A percentile compares a stretch with the other conserved stretches of the same genome.
phyloP scores from a whole-genome alignment of 2,888 invertebrate species.

The Vanessa cardui region DNA sequence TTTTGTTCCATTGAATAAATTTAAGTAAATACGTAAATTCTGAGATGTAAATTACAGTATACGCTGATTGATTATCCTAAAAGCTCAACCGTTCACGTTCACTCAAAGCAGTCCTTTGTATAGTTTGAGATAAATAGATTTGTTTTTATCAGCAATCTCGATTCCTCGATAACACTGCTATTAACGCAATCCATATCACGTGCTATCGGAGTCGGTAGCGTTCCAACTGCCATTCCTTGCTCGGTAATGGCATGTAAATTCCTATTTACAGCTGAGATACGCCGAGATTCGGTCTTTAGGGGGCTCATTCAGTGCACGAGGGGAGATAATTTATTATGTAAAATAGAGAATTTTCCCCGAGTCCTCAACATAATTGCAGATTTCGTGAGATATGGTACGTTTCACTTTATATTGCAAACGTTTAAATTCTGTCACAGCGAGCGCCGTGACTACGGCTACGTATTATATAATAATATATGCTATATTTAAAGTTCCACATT shows the following conservation, averaged over 20 bases:
- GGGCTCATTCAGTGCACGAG: constrained; percentile 19
- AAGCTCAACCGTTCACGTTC: too few species aligned
- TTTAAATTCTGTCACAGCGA: background rate
- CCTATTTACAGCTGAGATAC: constrained; percentile 48
- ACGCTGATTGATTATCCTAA: too few species aligned
- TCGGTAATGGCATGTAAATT: constrained; percentile 54
- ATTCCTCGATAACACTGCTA: constrained; percentile 4
- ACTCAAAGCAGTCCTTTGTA: too few species aligned
- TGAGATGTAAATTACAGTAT: too few species aligned
- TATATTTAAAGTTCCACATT: background rate
- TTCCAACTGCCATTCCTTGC: constrained; percentile 37
- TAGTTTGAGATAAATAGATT: background rate
- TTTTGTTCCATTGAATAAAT: too few species aligned
- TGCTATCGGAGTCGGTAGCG: constrained; percentile 27
- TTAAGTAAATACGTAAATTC: too few species aligned
- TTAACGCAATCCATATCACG: constrained; percentile 14
- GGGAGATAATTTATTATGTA: constrained; percentile 34
- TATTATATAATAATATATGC: background rate
- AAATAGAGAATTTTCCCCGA: constrained; percentile 19
- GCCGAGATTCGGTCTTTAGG: constrained; percentile 39
- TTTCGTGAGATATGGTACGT: constrained; percentile 19
- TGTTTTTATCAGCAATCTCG: background rate
- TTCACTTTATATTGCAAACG: constrained; percentile 11
- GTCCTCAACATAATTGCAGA: constrained; percentile 23
- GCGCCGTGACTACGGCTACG: background rate